Evolutionary conservation across 2,113 vertebrate genomes (phyloP), one percentile per base, ranked within the genome.

Genomic region (Myxocyprinus asiaticus): DNA sequence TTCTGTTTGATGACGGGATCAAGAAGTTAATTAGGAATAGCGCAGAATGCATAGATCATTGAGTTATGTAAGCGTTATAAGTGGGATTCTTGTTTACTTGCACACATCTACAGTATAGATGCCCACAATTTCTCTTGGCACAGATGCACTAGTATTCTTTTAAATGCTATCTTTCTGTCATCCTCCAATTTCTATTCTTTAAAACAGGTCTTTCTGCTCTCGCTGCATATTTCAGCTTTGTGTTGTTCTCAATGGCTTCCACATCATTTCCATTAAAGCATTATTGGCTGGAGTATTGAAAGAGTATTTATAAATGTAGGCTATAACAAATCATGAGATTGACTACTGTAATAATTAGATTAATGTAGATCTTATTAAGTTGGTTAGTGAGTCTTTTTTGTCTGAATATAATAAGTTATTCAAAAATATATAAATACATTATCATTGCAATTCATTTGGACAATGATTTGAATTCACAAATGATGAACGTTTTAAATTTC

Each of bases 21-120:
- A 61, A 58, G 79, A 69, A 66, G 80, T 76, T 71, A 73, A 67
- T 64, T 43, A 76, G 17, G 17, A 51, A 59, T 47, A 63, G 67
- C 48, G 42, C 7, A 9, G 17, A 33, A 33, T 33, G 22, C 22
- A 33, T 33, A 33, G 22, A 1, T 33, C 22, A 78, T 58, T 76
- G 82, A 82, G 78, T 82, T 82, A 85, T 77, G 77, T 74, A 85
- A 80, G 74, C 47, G 63, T 65, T 79, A 58, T 71, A 78, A 69
- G 76, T 79, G 62, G 62, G 66, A 79, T 79, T 66, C 83, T 81
- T 78, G 56, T 71, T 71, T 56, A 71, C 53, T 71, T 71, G 14
- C 43, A 73, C 71, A 33, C 22, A 33, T 33, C 22, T 33, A 33
- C 22, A 33, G 22, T 33, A n/a, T 82, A 66, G 78, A 81, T 82